A percentile compares a stretch with the other conserved stretches of the same genome.
phyloP scores from a whole-genome alignment of 2,888 invertebrate species.

The Agrochola macilenta region DNA sequence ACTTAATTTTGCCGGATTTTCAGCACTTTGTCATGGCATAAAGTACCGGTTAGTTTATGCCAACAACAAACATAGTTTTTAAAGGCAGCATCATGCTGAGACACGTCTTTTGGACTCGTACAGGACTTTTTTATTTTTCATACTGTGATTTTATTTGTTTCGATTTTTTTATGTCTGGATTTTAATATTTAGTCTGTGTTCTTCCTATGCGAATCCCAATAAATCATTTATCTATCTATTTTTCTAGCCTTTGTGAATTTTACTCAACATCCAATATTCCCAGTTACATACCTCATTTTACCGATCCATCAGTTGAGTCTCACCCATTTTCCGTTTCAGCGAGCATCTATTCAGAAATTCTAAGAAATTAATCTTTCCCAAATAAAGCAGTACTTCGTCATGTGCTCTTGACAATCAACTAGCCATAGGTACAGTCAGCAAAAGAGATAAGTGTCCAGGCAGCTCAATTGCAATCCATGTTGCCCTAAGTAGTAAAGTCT shows the following conservation, averaged over 20 bases:
- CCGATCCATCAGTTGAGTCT: background rate
- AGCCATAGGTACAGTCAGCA: background rate
- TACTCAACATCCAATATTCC: background rate
- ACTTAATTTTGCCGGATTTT: background rate
- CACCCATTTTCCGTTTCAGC: conserved; percentile 11
- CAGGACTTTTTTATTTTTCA: too few species aligned
- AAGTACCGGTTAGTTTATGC: background rate
- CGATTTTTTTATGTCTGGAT: background rate
- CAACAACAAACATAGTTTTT: background rate
- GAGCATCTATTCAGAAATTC: conserved; percentile 8
- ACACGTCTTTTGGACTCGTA: background rate
- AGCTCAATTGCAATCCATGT: background rate
- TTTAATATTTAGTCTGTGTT: background rate
- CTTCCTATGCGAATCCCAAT: background rate
- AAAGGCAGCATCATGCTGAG: background rate
- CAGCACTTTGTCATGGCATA: background rate
- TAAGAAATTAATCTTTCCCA: conserved; percentile 4
- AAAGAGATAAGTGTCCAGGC: background rate
- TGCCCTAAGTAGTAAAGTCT: background rate
- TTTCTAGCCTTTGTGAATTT: background rate
- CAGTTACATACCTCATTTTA: background rate
- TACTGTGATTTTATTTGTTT: background rate
- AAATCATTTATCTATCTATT: background rate
- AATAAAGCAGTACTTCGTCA: conserved; percentile 18
- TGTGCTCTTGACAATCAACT: background rate